Base-by-base conservation (phyloP, 2,888 invertebrate genomes). In the Dicyrtomina minuta region DNA sequence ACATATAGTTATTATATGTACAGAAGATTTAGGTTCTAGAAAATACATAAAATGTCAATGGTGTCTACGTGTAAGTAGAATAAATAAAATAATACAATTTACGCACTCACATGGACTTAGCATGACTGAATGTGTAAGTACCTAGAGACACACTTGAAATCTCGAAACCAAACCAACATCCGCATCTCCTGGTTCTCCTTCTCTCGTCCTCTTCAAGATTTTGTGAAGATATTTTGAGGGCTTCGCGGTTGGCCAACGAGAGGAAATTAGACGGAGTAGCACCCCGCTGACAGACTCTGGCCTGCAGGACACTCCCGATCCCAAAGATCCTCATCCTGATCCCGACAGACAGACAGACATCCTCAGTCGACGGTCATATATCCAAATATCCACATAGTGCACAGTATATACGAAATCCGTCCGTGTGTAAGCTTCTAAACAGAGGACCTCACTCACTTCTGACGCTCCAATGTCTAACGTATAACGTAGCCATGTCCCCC, bases 181-280 rank as follows among this genome's bases (percentile, higher is more conserved):
- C 55, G 55, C 66, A 51, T 46, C 51, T 51, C 26, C 17, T 15
- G 6, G 27, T 41, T n/a, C 58, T 58, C 58, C 17, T 39, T 65
- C 26, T 49, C 39, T 41, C 43, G 10, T 41, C 27, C 33, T 13
- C 17, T 39, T n/a, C 10, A 33, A 60, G 58, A 51, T 66, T 33
- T 3, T 33, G n/a, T 33, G 33, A 8, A 33, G 33, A 33, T 33
- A 33, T 33, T 33, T 59, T 51, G 59, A 68, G 64, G 64, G 55
- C 66, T 72, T 72, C 66, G 69, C 61, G 71, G 71, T 72, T 72
- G 72, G 69, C 67, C 60, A 66, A 67, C 41, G 62, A 66, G 58
- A 67, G 64, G 64, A 70, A 72, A 72, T 72, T 72, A 72, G 72
- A 59, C 67, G 72, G 72, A 67, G 59, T 66, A 72, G 72, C 67